phyloP scores from a whole-genome alignment of 2,797 vertebrate genomes.

The Pipistrellus pygmaeus region DNA sequence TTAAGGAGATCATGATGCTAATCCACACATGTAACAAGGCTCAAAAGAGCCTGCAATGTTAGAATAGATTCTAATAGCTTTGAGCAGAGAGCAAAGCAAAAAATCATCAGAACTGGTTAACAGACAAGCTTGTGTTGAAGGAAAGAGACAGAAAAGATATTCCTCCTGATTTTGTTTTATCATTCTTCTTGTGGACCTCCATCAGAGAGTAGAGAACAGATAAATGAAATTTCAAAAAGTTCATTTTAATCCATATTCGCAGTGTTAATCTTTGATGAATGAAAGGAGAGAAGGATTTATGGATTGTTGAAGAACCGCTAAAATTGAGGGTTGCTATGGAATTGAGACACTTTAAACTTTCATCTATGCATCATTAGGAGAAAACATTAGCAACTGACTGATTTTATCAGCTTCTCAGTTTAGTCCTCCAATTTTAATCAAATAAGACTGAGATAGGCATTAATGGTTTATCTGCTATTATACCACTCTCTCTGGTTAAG shows the following conservation, averaged over 20 bases:
- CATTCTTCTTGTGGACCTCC: not conserved
- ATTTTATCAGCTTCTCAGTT: slow-evolving; percentile 62
- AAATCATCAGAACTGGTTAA: slow-evolving; percentile 22
- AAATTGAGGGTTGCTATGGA: slow-evolving; percentile 2
- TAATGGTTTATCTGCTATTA: slow-evolving; percentile 54
- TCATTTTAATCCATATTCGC: slow-evolving; percentile 10
- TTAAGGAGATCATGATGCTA: not conserved
- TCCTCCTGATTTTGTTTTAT: slow-evolving; percentile 4
- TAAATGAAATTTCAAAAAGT: slow-evolving; percentile 48
- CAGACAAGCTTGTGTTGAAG: not conserved
- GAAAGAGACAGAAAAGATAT: not conserved
- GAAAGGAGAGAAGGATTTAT: not conserved
- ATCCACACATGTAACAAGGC: not conserved
- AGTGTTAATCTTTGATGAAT: slow-evolving; percentile 27
- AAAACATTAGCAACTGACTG: slow-evolving; percentile 55
- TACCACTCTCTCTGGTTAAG: slow-evolving; percentile 28
- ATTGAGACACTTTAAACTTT: slow-evolving; percentile 69
- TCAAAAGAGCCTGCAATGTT: not conserved
- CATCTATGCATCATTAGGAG: slow-evolving; percentile 22
- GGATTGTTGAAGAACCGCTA: slow-evolving; percentile 83
- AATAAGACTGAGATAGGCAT: slow-evolving; percentile 57
- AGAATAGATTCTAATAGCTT: not conserved
- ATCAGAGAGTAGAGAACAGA: not conserved
- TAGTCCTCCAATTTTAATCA: slow-evolving; percentile 65
- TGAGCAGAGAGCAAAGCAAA: not conserved